Evolutionary conservation across 2,113 vertebrate species (phyloP).

Genomic region (Phainopepla nitens): DNA sequence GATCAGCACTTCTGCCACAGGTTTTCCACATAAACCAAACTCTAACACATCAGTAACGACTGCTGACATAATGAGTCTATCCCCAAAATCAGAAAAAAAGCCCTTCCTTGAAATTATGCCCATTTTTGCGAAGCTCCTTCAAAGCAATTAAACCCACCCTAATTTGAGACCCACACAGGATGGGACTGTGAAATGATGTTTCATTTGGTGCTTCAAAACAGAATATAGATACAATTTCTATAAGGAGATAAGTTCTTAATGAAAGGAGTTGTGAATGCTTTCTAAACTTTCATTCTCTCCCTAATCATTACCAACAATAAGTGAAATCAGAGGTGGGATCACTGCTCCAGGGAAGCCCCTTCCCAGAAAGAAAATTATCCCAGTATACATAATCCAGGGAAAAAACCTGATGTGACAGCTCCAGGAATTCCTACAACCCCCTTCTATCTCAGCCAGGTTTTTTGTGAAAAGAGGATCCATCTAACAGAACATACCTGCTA

Average conservation of each 20-base stretch:
- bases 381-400: fast-evolving
- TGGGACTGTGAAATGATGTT: background rate
- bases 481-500: background rate
- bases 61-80: background rate
- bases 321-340: background rate
- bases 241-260: background rate
- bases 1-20: background rate
- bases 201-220: background rate
- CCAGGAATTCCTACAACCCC: background rate
- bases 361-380: background rate
- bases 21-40: background rate
- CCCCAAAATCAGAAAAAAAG: background rate
- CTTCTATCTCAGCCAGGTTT: background rate
- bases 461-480: background rate
- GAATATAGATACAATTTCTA: background rate
- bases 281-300: background rate
- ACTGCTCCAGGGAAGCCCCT: background rate
- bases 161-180: background rate
- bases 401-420: background rate
- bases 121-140: background rate
- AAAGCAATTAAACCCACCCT: background rate
- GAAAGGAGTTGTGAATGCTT: background rate
- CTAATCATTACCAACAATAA: background rate
- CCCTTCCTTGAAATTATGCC: background rate
- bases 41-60: background rate